Evolutionary conservation across 2,113 vertebrate species (phyloP).

Genomic region (Leuciscus idus): DNA sequence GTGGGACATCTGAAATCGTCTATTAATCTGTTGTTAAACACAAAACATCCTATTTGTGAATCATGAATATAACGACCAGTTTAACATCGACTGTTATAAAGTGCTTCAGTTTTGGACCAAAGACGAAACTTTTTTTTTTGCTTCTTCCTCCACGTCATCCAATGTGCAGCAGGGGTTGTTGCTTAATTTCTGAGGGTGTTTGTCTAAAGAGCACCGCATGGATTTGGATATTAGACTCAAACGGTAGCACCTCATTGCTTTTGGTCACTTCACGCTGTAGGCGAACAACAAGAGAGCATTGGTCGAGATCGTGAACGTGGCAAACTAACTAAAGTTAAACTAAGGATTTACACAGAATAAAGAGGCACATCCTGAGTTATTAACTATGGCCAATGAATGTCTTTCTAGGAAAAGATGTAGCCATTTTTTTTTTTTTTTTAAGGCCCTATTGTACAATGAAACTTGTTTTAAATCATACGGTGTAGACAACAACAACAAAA

Average conservation of each 20-base stretch:
- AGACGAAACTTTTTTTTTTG: conserved; percentile 41
- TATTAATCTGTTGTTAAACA: conserved; percentile 55
- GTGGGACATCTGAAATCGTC: conserved; percentile 78
- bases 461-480: conserved; percentile 1
- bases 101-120: conserved; percentile 86
- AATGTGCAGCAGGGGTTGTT: conserved; percentile 23
- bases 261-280: conserved; percentile 51
- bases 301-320: conserved; percentile 10
- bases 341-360: not conserved
- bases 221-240: conserved; percentile 16
- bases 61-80: conserved; percentile 71
- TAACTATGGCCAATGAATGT: not conserved
- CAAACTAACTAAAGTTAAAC: not conserved
- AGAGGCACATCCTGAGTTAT: conserved; percentile 39
- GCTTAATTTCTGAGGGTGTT: conserved; percentile 18
- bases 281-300: not conserved
- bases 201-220: conserved; percentile 34
- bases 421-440: not conserved
- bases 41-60: conserved; percentile 32
- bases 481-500: not conserved
- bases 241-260: conserved; percentile 35
- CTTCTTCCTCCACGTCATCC: not conserved
- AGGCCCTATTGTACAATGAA: not conserved
- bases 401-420: not conserved
- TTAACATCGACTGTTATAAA: conserved; percentile 77